A percentile compares a stretch with the other conserved stretches of the same genome.
Evolutionary conservation across 1,140 invertebrate species (phyloP).

Genomic region (Drosophila sproati): DNA sequence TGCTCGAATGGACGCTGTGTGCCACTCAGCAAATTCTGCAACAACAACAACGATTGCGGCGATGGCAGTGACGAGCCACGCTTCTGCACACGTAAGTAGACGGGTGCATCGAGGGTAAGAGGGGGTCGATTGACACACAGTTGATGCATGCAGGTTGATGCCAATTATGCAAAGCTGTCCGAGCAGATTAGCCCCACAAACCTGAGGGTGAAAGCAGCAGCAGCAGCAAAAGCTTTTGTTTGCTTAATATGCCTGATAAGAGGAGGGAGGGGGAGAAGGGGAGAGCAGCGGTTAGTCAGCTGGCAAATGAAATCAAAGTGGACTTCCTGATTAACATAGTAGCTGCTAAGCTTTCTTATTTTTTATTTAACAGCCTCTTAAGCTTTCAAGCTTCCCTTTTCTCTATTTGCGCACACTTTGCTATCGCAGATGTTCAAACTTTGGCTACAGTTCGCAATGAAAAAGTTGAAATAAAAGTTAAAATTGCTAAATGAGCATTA

Average conservation of each 20-base stretch:
- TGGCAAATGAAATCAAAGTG: background rate
- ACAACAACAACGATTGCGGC: slow-evolving; percentile 93
- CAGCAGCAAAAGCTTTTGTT: slow-evolving; percentile 29
- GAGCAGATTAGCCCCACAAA: slow-evolving; percentile 50
- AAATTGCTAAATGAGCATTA: too few species aligned
- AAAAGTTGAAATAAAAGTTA: too few species aligned
- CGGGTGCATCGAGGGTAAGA: background rate
- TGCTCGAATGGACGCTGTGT: slow-evolving; percentile 93
- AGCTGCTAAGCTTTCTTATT: too few species aligned
- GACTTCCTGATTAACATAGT: background rate
- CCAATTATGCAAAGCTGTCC: slow-evolving; percentile 67
- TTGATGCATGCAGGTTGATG: background rate
- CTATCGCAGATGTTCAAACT: too few species aligned
- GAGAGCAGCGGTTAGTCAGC: background rate
- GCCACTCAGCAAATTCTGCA: slow-evolving; percentile 92
- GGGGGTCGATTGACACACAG: background rate
- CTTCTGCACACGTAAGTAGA: slow-evolving; percentile 94
- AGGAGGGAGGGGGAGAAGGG: background rate
- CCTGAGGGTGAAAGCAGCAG: background rate
- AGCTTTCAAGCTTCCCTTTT: too few species aligned
- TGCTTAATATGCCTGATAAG: slow-evolving; percentile 35
- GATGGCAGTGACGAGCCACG: slow-evolving; percentile 93
- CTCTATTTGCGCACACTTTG: too few species aligned
- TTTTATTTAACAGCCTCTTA: too few species aligned
- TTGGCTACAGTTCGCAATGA: too few species aligned